Conservation (phyloP, 2,113 vertebrate species). For the Thermophis baileyi region DNA sequence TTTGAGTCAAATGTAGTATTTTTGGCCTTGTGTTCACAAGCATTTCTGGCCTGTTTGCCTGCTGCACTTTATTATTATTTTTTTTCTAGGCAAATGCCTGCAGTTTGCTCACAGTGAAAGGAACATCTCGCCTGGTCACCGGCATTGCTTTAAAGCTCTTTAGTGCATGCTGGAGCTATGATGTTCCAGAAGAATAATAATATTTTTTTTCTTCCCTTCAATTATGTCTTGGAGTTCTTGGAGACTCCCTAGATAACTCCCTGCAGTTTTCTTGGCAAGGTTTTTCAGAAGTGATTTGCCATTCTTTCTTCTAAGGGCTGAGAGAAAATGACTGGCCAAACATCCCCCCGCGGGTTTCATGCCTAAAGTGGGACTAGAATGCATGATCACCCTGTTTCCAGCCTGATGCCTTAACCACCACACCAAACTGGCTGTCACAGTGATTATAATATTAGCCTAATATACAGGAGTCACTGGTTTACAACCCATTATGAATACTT, state of each 20-base stretch:
- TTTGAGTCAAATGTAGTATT: background rate
- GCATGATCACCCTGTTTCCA: background rate
- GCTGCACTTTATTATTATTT: background rate
- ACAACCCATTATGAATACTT: background rate
- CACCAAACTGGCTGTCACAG: background rate
- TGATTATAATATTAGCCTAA: background rate
- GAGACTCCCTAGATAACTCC: background rate
- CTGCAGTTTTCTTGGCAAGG: background rate
- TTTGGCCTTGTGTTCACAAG: background rate
- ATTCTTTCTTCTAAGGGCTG: background rate
- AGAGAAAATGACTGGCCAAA: background rate
- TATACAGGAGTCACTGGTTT: background rate
- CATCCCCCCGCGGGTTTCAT: background rate
- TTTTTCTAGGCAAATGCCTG: background rate
- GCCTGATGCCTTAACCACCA: background rate
- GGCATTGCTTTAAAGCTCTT: background rate
- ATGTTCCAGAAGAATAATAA: background rate
- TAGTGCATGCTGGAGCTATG: background rate
- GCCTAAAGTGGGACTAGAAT: background rate
- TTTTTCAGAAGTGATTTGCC: background rate
- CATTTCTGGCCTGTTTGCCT: background rate
- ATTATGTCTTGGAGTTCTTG: background rate
- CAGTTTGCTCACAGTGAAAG: background rate
- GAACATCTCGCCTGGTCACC: background rate
- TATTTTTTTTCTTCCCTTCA: background rate